Evolutionary conservation across 2,797 vertebrate species (phyloP).

Genomic region (Chiroxiphia lanceolata): DNA sequence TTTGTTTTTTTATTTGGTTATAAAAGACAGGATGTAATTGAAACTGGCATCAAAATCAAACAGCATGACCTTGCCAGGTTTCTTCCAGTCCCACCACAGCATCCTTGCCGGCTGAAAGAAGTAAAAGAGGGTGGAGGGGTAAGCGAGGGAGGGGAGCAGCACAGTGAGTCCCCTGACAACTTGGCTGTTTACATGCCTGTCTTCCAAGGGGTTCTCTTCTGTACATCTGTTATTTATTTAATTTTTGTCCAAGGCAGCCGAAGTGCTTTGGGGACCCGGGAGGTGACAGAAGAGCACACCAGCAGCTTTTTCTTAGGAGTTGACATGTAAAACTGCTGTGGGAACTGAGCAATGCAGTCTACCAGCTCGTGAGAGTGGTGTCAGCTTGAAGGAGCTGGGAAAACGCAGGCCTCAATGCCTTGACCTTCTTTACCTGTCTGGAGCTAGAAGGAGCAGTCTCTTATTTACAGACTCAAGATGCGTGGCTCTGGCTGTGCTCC

Average conservation of each 20-base stretch:
- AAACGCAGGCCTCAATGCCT: background rate
- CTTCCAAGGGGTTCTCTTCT: slow-evolving; percentile 28
- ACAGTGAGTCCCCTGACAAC: slow-evolving; percentile 40
- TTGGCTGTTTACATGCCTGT: accelerated
- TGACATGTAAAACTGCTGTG: background rate
- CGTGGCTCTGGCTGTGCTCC: accelerated
- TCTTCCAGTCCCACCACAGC: slow-evolving; percentile 43
- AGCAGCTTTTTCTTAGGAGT: background rate
- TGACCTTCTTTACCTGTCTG: background rate
- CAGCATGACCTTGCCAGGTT: slow-evolving; percentile 76
- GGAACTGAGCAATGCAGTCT: background rate
- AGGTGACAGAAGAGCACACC: background rate
- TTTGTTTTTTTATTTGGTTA: slow-evolving; percentile 79
- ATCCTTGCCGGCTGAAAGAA: background rate
- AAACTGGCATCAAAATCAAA: slow-evolving; percentile 78
- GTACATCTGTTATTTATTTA: slow-evolving; percentile 30
- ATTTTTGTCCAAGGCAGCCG: slow-evolving; percentile 13
- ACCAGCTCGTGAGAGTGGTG: background rate
- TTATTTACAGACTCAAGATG: background rate
- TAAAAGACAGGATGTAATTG: slow-evolving; percentile 79
- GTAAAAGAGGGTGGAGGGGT: background rate
- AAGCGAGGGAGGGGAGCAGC: background rate
- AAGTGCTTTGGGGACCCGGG: background rate
- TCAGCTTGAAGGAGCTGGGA: background rate
- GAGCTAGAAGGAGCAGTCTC: background rate